These are phyloP conservation scores for Caenorhabditis virilis DNA, from an alignment of 2,888 invertebrate species.

Conservation along the genomic window DNA sequence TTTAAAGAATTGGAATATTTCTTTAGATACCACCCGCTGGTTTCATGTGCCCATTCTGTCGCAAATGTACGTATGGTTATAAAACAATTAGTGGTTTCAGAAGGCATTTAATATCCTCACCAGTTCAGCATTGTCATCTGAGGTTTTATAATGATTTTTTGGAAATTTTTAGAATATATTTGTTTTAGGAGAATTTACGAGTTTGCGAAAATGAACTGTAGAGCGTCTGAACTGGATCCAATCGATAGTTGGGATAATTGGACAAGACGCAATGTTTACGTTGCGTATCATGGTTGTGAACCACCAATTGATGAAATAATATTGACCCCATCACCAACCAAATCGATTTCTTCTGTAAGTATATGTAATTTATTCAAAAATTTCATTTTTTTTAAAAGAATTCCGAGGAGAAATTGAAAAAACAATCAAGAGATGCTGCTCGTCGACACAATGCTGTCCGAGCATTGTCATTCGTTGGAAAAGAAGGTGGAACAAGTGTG, in stretches of 20 bases:
- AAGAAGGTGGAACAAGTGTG: constrained; percentile 31
- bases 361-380: constrained; percentile 1
- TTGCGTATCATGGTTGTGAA: constrained; percentile 50
- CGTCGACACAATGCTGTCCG: constrained; percentile 20
- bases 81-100: constrained; percentile 51
- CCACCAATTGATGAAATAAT: constrained; percentile 36
- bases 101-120: constrained; percentile 43
- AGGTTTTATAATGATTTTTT: constrained; percentile 19
- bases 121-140: constrained; percentile 48
- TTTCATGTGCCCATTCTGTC: constrained; percentile 56
- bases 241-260: constrained; percentile 43
- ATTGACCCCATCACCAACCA: constrained; percentile 30
- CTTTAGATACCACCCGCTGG: constrained; percentile 31
- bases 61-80: constrained; percentile 56
- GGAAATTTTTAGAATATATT: background rate
- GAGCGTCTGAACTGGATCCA: constrained; percentile 40
- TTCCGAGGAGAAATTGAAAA: background rate
- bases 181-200: constrained; percentile 41
- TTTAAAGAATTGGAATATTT: too few species aligned
- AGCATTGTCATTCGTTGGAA: constrained; percentile 18
- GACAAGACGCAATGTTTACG: constrained; percentile 48
- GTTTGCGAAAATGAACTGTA: constrained; percentile 47
- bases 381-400: background rate
- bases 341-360: background rate
- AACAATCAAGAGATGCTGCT: constrained; percentile 5